Conservation (phyloP, 2,113 vertebrate genomes). For the Psittacus erithacus region DNA sequence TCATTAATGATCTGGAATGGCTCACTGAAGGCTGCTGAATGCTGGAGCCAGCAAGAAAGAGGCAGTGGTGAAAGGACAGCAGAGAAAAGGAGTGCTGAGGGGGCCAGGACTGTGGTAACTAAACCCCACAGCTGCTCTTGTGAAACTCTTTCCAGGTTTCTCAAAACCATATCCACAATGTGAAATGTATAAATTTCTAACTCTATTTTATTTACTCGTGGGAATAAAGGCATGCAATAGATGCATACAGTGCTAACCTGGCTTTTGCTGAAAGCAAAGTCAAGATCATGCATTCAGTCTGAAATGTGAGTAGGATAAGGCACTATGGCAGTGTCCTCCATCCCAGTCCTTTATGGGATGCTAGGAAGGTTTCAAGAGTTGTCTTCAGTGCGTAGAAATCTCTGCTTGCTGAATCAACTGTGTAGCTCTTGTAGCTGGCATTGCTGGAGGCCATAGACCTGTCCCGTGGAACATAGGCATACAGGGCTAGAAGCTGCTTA, state of each 20-base stretch:
- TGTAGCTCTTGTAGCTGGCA: background rate
- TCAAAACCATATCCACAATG: background rate
- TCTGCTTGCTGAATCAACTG: background rate
- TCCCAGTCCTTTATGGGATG: background rate
- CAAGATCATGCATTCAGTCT: background rate
- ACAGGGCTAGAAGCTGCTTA: background rate
- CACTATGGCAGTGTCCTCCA: accelerated
- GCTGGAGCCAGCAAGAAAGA: background rate
- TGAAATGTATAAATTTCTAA: background rate
- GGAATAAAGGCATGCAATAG: background rate
- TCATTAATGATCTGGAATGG: background rate
- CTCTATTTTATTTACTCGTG: background rate
- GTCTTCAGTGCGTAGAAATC: background rate
- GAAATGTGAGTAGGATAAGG: background rate
- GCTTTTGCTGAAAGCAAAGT: background rate
- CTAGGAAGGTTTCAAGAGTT: background rate
- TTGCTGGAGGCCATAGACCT: background rate
- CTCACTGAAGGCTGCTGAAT: background rate
- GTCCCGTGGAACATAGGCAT: background rate
- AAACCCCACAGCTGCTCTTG: too few relatives aligned
- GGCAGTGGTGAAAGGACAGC: background rate
- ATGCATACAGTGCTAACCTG: background rate
- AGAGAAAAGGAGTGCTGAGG: background rate
- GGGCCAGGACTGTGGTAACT: background rate
- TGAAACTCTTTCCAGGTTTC: background rate